phyloP scores from a whole-genome alignment of 2,797 vertebrate species.

The Phrynocephalus guinanensis region DNA sequence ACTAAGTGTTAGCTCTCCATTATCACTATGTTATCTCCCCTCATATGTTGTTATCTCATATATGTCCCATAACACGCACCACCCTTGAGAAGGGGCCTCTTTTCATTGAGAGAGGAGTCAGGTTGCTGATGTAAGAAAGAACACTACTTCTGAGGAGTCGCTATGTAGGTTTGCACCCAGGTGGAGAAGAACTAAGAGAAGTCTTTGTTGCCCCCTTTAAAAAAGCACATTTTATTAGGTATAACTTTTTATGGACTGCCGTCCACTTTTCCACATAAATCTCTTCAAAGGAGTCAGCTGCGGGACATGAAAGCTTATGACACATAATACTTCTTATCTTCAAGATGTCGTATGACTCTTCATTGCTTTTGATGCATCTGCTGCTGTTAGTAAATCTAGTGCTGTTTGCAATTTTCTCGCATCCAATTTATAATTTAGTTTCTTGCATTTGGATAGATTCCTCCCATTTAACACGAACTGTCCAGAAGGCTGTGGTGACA shows the following conservation, averaged over 20 bases:
- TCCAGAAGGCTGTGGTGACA: slow-evolving; percentile 18
- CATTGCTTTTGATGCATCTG: too few relatives aligned
- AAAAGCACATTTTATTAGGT: too few relatives aligned
- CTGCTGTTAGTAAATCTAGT: slow-evolving; percentile 15
- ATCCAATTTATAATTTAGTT: slow-evolving; percentile 19
- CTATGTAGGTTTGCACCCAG: too few relatives aligned
- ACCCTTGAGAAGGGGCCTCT: slow-evolving; percentile 21
- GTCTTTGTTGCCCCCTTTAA: too few relatives aligned
- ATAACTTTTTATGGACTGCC: too few relatives aligned
- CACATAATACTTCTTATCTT: too few relatives aligned
- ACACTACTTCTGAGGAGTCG: neutral
- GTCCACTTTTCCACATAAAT: too few relatives aligned
- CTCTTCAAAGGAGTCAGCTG: too few relatives aligned
- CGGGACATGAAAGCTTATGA: too few relatives aligned
- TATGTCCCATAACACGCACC: slow-evolving; percentile 12
- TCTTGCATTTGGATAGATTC: slow-evolving; percentile 26
- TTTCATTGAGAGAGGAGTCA: slow-evolving; percentile 32
- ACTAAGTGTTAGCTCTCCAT: slow-evolving; percentile 33
- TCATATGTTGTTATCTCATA: neutral
- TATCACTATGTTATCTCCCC: slow-evolving; percentile 47
- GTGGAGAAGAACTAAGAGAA: too few relatives aligned
- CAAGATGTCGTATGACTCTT: too few relatives aligned
- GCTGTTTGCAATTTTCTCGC: neutral
- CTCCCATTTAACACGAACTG: slow-evolving; percentile 32
- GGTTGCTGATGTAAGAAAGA: slow-evolving; percentile 2